These are phyloP conservation scores for Cepphus grylle DNA, from an alignment of 2,113 vertebrate genomes.

Conservation along the genomic window DNA sequence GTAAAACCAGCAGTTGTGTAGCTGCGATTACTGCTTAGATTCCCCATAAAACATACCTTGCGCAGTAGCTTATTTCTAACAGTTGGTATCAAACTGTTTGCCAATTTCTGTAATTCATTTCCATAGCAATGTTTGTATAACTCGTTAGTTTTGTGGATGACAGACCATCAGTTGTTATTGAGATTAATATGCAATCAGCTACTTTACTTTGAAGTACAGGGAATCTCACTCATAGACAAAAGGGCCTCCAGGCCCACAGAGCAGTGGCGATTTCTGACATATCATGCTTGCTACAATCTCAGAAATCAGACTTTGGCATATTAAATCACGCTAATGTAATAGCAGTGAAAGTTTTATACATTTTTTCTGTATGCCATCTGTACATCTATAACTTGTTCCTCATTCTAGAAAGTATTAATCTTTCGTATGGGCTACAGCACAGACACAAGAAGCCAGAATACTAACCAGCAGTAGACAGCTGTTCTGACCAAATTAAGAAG, in stretches of 20 bases:
- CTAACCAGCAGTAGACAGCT: neutral
- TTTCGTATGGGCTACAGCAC: neutral
- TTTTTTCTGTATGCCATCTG: neutral
- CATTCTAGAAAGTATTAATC: neutral
- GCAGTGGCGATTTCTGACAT: neutral
- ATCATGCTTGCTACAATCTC: neutral
- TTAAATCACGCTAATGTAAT: neutral
- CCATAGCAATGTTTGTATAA: neutral
- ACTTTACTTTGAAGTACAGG: neutral
- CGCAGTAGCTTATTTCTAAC: neutral
- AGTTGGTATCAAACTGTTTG: neutral
- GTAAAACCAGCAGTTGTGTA: neutral
- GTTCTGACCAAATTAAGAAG: neutral
- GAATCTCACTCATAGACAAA: neutral
- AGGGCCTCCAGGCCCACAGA: neutral
- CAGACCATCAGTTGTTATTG: neutral
- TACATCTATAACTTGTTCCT: neutral
- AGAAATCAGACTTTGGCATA: neutral
- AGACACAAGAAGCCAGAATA: neutral
- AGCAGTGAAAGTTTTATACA: neutral
- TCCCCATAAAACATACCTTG: neutral
- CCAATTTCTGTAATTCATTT: neutral
- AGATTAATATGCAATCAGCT: neutral
- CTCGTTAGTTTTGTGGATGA: neutral
- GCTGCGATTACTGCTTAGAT: neutral